These are phyloP conservation scores for Nematostella vectensis DNA, from an alignment of 92 coral and sea anemone genomes.

Conservation along the genomic window DNA sequence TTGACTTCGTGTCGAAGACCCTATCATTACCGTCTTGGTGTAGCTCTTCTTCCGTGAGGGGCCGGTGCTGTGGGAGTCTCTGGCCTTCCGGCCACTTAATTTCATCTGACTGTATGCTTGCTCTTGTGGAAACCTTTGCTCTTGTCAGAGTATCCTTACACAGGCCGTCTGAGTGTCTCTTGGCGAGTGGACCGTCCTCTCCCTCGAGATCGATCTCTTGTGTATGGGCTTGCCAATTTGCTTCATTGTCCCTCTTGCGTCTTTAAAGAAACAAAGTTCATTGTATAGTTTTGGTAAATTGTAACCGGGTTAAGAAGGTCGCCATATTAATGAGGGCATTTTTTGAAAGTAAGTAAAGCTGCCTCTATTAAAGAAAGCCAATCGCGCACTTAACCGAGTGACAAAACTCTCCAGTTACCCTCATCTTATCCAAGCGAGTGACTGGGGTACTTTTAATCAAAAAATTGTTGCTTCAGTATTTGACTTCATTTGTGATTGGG, in stretches of 20 bases:
- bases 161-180: conserved; percentile 37
- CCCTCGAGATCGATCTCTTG: conserved; percentile 10
- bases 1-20: not conserved
- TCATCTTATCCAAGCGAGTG: too few relatives aligned
- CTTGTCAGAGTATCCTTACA: conserved; percentile 33
- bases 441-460: too few relatives aligned
- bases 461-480: too few relatives aligned
- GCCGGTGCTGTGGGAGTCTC: not conserved
- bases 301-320: not conserved
- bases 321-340: too few relatives aligned
- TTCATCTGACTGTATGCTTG: not conserved
- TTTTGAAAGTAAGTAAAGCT: not conserved
- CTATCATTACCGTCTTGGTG: too few relatives aligned
- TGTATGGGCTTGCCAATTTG: conserved; percentile 21
- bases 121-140: conserved; percentile 4
- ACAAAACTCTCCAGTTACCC: too few relatives aligned
- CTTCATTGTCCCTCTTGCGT: not conserved
- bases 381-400: too few relatives aligned
- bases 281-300: too few relatives aligned
- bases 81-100: too few relatives aligned
- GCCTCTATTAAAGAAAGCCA: too few relatives aligned
- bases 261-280: too few relatives aligned
- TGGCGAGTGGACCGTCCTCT: conserved; percentile 9
- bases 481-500: too few relatives aligned
- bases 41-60: not conserved